These are phyloP conservation scores for Antheraea assamensis DNA, from an alignment of 2,888 invertebrate genomes.

Conservation along the genomic window DNA sequence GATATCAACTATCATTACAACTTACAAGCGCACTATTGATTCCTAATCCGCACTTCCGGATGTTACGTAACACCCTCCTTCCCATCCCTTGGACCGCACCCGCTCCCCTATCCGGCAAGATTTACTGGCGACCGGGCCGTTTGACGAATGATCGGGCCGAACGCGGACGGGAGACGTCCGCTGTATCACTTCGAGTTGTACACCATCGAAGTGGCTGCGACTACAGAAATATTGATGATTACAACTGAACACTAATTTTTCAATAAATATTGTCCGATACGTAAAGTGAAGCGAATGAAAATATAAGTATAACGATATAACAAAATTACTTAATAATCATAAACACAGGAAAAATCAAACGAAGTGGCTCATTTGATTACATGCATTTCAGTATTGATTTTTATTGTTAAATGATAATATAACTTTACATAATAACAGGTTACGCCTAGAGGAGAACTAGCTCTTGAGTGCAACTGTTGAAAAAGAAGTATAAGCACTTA, in stretches of 20 bases:
- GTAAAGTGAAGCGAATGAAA: too few relatives aligned
- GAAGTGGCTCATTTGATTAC: too few relatives aligned
- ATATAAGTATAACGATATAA: too few relatives aligned
- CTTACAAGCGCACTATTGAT: conserved; percentile 81
- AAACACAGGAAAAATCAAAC: too few relatives aligned
- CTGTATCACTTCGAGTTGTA: not conserved
- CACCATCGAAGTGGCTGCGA: not conserved
- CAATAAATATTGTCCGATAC: too few relatives aligned
- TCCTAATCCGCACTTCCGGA: conserved; percentile 83
- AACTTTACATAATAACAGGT: not conserved
- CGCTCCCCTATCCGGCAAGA: conserved; percentile 54
- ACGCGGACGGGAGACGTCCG: conserved; percentile 50
- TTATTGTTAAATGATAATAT: too few relatives aligned
- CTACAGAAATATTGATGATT: not conserved
- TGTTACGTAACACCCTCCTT: conserved; percentile 70
- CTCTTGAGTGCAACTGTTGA: not conserved
- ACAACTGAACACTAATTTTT: not conserved
- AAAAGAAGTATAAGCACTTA: too few relatives aligned
- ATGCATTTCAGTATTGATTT: too few relatives aligned
- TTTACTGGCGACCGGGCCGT: conserved; percentile 70
- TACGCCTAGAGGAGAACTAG: not conserved
- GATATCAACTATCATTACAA: conserved; percentile 79
- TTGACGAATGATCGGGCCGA: conserved; percentile 78
- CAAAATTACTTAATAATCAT: too few relatives aligned
- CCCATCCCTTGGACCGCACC: conserved; percentile 35